These are phyloP conservation scores for Ips nitidus DNA, from an alignment of 1,140 invertebrate species.

Conservation along the genomic window DNA sequence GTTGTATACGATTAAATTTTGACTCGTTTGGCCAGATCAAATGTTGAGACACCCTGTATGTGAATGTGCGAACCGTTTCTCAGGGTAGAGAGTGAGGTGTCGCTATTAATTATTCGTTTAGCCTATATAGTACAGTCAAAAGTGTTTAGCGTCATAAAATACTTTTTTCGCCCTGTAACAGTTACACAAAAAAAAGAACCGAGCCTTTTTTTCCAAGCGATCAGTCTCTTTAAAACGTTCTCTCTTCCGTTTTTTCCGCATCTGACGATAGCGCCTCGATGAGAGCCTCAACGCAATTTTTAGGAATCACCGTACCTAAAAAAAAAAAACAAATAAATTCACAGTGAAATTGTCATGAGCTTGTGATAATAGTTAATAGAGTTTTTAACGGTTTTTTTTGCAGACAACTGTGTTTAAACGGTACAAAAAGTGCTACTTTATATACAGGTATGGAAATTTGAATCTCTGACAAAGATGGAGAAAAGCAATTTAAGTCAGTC, in stretches of 20 bases:
- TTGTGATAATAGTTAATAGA: too few relatives aligned
- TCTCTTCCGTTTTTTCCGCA: slow-evolving; percentile 79
- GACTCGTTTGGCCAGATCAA: neutral
- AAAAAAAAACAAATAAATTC: slow-evolving; percentile 21
- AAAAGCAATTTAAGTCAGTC: too few relatives aligned
- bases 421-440: too few relatives aligned
- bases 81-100: neutral
- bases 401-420: too few relatives aligned
- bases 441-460: too few relatives aligned
- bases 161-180: slow-evolving; percentile 43
- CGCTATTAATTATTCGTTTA: neutral
- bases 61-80: neutral
- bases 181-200: slow-evolving; percentile 32
- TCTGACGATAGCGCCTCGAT: slow-evolving; percentile 77
- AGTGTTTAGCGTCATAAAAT: slow-evolving; percentile 32
- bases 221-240: slow-evolving; percentile 57
- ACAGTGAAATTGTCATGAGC: too few relatives aligned
- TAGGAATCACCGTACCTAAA: slow-evolving; percentile 84
- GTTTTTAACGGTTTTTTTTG: too few relatives aligned
- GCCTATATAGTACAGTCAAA: slow-evolving; percentile 30
- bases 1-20: neutral
- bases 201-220: slow-evolving; percentile 15
- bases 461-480: too few relatives aligned
- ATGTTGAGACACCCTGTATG: neutral
- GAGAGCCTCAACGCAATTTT: slow-evolving; percentile 79